phyloP scores from a whole-genome alignment of 2,888 invertebrate genomes.

The Quadroppia sp. region DNA sequence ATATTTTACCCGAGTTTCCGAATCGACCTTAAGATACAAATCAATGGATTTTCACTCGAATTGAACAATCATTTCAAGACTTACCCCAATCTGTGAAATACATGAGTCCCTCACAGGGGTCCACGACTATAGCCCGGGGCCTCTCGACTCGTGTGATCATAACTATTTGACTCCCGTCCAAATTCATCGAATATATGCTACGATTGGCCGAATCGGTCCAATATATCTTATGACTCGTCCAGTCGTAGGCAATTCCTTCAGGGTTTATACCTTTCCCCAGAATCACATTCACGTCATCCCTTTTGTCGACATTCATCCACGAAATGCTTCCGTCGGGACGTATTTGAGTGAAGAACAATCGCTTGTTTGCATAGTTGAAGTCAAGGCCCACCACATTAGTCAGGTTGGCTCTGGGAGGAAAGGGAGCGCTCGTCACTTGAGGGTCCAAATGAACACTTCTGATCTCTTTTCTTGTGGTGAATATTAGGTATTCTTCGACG shows the following conservation, averaged over 20 bases:
- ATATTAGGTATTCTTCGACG: constrained; percentile 80
- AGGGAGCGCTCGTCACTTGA: constrained; percentile 72
- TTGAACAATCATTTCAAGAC: not conserved
- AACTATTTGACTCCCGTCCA: constrained; percentile 77
- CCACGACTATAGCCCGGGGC: constrained; percentile 89
- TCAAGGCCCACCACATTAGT: constrained; percentile 93
- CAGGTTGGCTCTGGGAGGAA: constrained; percentile 72
- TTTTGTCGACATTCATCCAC: constrained; percentile 69
- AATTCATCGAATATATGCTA: constrained; percentile 89
- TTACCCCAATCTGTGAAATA: constrained; percentile 93
- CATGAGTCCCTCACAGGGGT: constrained; percentile 91
- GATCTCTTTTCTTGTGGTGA: constrained; percentile 89
- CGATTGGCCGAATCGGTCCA: constrained; percentile 96
- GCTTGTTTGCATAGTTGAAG: constrained; percentile 83
- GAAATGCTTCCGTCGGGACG: constrained; percentile 84
- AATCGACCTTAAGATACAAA: constrained; percentile 58
- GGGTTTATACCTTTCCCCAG: constrained; percentile 68
- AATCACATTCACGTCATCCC: constrained; percentile 54
- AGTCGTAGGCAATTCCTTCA: constrained; percentile 91
- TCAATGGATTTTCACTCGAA: not conserved
- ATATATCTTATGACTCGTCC: constrained; percentile 95
- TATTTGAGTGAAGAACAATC: constrained; percentile 75
- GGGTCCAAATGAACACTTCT: constrained; percentile 84
- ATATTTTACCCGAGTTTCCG: constrained; percentile 88
- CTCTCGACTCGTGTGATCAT: constrained; percentile 90